A percentile compares a stretch with the other conserved stretches of the same genome.
These are phyloP conservation scores for Phylloscopus whistleri DNA, from an alignment of 2,113 vertebrate species.

Conservation along the genomic window DNA sequence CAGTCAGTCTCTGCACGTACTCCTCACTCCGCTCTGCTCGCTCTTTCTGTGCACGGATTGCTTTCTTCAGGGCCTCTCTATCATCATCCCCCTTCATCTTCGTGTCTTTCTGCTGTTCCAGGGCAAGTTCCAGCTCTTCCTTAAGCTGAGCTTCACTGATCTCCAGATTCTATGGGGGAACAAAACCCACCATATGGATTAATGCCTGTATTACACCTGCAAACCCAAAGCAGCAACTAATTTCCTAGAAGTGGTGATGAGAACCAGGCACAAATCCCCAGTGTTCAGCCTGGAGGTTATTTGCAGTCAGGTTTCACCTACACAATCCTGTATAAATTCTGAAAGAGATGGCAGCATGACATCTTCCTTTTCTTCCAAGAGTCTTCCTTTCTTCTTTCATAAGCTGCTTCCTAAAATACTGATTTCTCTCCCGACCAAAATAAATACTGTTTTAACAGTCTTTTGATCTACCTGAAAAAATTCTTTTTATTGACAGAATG, in stretches of 20 bases:
- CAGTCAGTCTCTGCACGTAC: conserved; percentile 73
- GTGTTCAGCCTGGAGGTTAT: background rate
- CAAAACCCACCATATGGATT: background rate
- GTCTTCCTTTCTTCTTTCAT: background rate
- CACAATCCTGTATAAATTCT: background rate
- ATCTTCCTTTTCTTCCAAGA: background rate
- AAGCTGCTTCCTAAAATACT: background rate
- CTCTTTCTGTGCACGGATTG: conserved; percentile 82
- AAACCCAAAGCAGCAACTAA: background rate
- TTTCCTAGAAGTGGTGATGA: background rate
- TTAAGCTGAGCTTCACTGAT: conserved; percentile 76
- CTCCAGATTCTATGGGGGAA: conserved; percentile 80
- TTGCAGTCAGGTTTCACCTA: background rate
- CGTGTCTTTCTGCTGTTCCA: conserved; percentile 76
- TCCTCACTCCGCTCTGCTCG: conserved; percentile 83
- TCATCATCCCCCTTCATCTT: conserved; percentile 74
- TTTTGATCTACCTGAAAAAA: background rate
- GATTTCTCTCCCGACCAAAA: background rate
- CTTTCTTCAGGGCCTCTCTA: conserved; percentile 85
- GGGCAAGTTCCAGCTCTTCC: conserved; percentile 74
- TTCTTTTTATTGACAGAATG: background rate
- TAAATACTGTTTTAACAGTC: background rate
- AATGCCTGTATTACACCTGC: background rate
- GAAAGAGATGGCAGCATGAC: background rate
- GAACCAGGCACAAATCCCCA: background rate